Conservation (phyloP, 1,140 invertebrate species). For the Diachasmimorpha longicaudata region DNA sequence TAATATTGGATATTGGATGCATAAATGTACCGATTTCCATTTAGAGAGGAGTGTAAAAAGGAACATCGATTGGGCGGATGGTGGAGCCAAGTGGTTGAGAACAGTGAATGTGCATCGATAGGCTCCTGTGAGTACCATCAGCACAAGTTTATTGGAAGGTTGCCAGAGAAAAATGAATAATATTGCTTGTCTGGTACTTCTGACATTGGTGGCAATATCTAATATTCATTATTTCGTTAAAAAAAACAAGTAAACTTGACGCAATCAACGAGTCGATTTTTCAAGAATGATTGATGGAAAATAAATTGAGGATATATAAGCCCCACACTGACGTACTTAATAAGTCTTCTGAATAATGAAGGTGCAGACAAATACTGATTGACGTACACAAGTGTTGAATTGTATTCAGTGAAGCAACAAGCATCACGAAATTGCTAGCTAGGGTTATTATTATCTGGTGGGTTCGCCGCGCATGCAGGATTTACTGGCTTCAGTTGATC, state of each 20-base stretch:
- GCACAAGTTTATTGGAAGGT: conserved; percentile 32
- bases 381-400: conserved; percentile 10
- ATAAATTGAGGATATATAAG: not conserved
- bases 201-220: not conserved
- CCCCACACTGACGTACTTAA: not conserved
- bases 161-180: conserved; percentile 31
- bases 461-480: not conserved
- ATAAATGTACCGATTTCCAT: conserved; percentile 38
- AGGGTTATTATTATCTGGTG: not conserved
- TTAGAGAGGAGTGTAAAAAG: conserved; percentile 12
- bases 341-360: not conserved
- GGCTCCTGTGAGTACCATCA: conserved; percentile 14
- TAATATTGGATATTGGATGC: conserved; percentile 35
- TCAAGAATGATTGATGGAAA: not conserved
- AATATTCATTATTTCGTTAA: not conserved
- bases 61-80: conserved; percentile 2
- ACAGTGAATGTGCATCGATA: not conserved
- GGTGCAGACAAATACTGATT: not conserved
- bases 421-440: conserved; percentile 4
- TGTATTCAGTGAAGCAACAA: conserved; percentile 5
- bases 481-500: conserved; percentile 6
- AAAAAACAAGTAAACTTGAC: not conserved
- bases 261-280: not conserved
- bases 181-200: conserved; percentile 19
- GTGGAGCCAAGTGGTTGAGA: conserved; percentile 1